These are phyloP conservation scores for Ceratina calcarata DNA, from an alignment of 1,140 invertebrate species.

Conservation along the genomic window DNA sequence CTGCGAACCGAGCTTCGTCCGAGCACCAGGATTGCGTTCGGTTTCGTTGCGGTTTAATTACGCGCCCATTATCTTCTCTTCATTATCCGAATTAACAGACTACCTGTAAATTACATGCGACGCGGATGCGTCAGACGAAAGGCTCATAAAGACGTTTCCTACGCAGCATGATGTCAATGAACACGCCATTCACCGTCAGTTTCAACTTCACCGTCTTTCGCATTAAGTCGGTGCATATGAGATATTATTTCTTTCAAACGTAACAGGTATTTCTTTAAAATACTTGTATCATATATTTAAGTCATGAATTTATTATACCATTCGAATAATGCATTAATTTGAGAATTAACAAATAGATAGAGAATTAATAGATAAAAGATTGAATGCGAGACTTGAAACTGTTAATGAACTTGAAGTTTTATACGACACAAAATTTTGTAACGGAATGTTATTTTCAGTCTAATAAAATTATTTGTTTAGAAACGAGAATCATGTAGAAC, in stretches of 20 bases:
- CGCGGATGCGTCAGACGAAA: neutral
- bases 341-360: no score
- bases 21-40: conserved; percentile 37
- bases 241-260: no score
- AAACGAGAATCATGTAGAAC: no score
- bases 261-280: no score
- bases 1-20: conserved; percentile 52
- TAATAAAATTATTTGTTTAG: no score
- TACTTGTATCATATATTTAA: no score
- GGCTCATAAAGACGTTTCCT: neutral
- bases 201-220: no score
- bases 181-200: neutral
- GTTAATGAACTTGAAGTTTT: neutral
- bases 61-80: conserved; percentile 55
- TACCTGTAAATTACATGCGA: conserved; percentile 32
- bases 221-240: no score
- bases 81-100: conserved; percentile 53
- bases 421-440: no score
- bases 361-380: neutral
- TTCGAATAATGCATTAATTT: neutral
- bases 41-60: conserved; percentile 46
- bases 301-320: no score
- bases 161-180: conserved; percentile 1
- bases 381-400: neutral
- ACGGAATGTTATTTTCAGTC: no score